Evolutionary conservation across 2,888 invertebrate species (phyloP).

Genomic region (Pachymerium ferrugineum): DNA sequence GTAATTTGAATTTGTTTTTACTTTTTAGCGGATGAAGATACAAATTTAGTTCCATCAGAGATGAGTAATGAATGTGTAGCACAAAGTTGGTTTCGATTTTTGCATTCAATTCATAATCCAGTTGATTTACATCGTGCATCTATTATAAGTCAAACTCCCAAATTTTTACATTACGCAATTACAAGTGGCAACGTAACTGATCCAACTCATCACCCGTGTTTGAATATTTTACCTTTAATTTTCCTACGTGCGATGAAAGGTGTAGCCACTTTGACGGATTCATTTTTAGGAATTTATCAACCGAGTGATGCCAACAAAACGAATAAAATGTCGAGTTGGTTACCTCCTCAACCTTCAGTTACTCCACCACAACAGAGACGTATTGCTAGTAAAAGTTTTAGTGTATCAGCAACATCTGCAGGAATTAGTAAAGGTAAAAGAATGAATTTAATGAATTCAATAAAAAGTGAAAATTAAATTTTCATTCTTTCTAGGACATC

Average conservation of each 20-base stretch:
- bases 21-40: slow-evolving; percentile 73
- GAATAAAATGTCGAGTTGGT: background rate
- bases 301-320: slow-evolving; percentile 27
- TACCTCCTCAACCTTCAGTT: slow-evolving; percentile 41
- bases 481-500: background rate
- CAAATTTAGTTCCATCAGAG: slow-evolving; percentile 68
- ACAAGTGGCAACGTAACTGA: slow-evolving; percentile 69
- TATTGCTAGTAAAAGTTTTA: slow-evolving; percentile 87
- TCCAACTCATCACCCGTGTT: slow-evolving; percentile 85
- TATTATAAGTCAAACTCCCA: slow-evolving; percentile 65
- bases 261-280: slow-evolving; percentile 87
- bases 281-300: slow-evolving; percentile 55
- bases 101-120: slow-evolving; percentile 91
- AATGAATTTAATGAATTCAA: background rate
- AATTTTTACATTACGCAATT: slow-evolving; percentile 74
- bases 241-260: slow-evolving; percentile 92
- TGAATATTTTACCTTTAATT: slow-evolving; percentile 74
- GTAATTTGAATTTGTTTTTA: slow-evolving; percentile 38
- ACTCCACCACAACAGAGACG: slow-evolving; percentile 69
- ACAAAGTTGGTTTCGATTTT: slow-evolving; percentile 92
- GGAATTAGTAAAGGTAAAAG: slow-evolving; percentile 47
- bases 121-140: slow-evolving; percentile 84
- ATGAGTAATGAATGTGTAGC: slow-evolving; percentile 86
- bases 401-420: slow-evolving; percentile 68
- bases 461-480: background rate